These are phyloP conservation scores for Epinephelus fuscoguttatus DNA, from an alignment of 2,113 vertebrate genomes.

Conservation along the genomic window DNA sequence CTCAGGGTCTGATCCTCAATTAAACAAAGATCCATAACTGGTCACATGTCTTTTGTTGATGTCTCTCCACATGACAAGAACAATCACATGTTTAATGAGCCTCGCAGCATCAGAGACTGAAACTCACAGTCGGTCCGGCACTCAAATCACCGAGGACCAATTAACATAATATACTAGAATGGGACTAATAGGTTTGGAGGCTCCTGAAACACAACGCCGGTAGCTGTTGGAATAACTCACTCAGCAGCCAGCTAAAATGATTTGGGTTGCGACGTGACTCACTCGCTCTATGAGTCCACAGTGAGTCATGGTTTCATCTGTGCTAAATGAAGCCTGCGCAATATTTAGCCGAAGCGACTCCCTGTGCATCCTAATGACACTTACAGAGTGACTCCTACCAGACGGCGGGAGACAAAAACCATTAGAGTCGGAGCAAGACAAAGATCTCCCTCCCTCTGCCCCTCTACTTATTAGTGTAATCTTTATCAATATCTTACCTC, in stretches of 20 bases:
- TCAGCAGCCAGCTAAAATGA: slow-evolving; percentile 45
- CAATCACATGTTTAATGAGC: slow-evolving; percentile 59
- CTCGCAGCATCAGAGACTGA: neutral
- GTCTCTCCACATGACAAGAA: slow-evolving; percentile 30
- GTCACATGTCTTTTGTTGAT: slow-evolving; percentile 4
- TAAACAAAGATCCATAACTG: slow-evolving; percentile 11
- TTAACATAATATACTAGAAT: slow-evolving; percentile 44
- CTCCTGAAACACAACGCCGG: slow-evolving; percentile 20
- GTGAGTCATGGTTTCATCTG: slow-evolving; percentile 66
- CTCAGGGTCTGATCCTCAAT: slow-evolving; percentile 8
- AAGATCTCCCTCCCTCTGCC: slow-evolving; percentile 35
- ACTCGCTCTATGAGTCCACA: slow-evolving; percentile 50
- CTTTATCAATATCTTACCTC: slow-evolving; percentile 28
- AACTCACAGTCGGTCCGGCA: slow-evolving; percentile 23
- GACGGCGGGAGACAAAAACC: slow-evolving; percentile 53
- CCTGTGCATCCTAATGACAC: slow-evolving; percentile 61
- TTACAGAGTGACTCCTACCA: slow-evolving; percentile 52
- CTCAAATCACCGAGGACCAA: slow-evolving; percentile 46
- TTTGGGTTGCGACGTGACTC: slow-evolving; percentile 54
- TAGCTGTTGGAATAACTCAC: slow-evolving; percentile 54
- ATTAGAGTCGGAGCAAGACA: slow-evolving; percentile 44
- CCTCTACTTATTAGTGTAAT: slow-evolving; percentile 20
- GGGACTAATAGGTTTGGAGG: slow-evolving; percentile 49
- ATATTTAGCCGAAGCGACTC: slow-evolving; percentile 67
- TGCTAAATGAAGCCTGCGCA: slow-evolving; percentile 71